These are phyloP conservation scores for Cairina moschata DNA, from an alignment of 2,113 vertebrate species.

Conservation along the genomic window DNA sequence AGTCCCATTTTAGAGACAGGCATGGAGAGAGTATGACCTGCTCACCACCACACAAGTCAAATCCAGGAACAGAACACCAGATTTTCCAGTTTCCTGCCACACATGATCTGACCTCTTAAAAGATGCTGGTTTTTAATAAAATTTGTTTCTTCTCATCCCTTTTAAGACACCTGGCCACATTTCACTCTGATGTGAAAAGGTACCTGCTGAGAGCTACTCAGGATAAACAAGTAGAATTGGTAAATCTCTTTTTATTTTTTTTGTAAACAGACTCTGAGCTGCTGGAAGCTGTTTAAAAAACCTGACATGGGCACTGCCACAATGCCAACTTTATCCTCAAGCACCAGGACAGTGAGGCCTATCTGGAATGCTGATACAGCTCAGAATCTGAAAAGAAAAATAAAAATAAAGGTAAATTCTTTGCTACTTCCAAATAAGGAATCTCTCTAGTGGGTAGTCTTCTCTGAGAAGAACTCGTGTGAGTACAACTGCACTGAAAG, in stretches of 20 bases:
- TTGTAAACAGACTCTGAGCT: background rate
- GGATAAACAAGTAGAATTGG: background rate
- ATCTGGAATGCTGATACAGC: background rate
- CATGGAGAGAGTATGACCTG: background rate
- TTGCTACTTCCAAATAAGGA: background rate
- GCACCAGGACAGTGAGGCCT: background rate
- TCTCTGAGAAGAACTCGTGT: background rate
- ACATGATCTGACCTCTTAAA: background rate
- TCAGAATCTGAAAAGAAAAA: background rate
- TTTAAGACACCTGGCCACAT: background rate
- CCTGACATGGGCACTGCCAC: background rate
- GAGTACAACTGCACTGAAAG: background rate
- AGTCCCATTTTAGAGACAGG: constrained; percentile 48
- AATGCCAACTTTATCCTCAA: background rate
- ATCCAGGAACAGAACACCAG: background rate
- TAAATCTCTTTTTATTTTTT: no score
- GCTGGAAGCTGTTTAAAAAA: background rate
- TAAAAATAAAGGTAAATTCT: background rate
- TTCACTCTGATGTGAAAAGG: background rate
- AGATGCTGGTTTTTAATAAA: background rate
- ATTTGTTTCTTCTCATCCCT: background rate
- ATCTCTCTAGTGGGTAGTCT: background rate
- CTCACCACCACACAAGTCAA: background rate
- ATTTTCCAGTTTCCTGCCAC: background rate
- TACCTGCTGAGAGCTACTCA: background rate